Conservation (phyloP, 2,113 vertebrate species). For the Mohoua ochrocephala region DNA sequence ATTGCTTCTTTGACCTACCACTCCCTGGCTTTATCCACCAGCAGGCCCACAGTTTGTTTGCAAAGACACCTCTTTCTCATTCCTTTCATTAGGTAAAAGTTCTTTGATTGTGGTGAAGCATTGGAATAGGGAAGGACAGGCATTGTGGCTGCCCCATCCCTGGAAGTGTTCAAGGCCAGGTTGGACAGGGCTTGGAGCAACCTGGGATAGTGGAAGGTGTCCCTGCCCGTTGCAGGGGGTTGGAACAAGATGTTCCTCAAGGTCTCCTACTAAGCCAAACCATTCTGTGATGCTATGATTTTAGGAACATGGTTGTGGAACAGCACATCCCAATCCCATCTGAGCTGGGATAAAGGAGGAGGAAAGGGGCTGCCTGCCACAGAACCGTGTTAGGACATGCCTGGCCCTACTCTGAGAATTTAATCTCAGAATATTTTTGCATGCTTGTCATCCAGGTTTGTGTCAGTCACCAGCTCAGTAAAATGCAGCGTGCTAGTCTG, state of each 20-base stretch:
- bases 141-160: not conserved
- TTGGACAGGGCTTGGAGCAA: not conserved
- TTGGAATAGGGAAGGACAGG: not conserved
- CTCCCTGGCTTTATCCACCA: not conserved
- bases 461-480: not conserved
- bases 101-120: not conserved
- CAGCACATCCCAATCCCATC: not conserved
- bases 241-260: not conserved
- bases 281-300: not conserved
- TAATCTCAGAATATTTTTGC: not conserved
- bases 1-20: not conserved
- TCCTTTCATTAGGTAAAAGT: not conserved
- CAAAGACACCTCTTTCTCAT: not conserved
- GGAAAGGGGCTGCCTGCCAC: too few relatives aligned
- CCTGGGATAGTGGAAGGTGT: not conserved
- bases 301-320: not conserved
- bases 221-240: not conserved
- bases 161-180: not conserved
- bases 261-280: not conserved
- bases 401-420: not conserved
- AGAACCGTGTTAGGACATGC: fast-evolving
- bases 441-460: not conserved
- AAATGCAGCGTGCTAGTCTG: not conserved
- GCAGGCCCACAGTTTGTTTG: not conserved
- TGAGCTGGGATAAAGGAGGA: not conserved